These are phyloP conservation scores for Ptychoptera contaminata DNA, from an alignment of 2,888 invertebrate species.

Conservation along the genomic window DNA sequence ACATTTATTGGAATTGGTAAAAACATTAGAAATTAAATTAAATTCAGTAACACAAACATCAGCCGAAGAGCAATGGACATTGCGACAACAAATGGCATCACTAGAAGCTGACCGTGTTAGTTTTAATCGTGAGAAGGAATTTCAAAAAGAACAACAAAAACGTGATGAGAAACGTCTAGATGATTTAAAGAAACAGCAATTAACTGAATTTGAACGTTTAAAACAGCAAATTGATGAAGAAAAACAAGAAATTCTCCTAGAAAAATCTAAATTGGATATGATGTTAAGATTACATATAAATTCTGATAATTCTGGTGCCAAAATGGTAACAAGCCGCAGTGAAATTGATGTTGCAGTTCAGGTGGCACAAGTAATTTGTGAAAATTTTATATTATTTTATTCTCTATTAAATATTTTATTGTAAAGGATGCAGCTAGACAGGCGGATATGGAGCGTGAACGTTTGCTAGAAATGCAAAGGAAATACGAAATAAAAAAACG, in stretches of 20 bases:
- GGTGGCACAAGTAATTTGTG: conserved; percentile 19
- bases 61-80: conserved; percentile 28
- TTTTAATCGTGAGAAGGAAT: conserved; percentile 25
- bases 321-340: conserved; percentile 13
- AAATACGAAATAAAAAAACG: conserved; percentile 26
- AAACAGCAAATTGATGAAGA: conserved; percentile 24
- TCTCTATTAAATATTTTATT: not conserved
- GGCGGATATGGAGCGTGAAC: conserved; percentile 26
- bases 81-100: conserved; percentile 25
- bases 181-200: conserved; percentile 24
- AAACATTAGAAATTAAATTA: conserved; percentile 25
- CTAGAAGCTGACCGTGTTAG: conserved; percentile 25
- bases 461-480: conserved; percentile 23
- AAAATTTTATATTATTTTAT: not conserved
- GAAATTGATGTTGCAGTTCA: conserved; percentile 24
- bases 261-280: conserved; percentile 23
- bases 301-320: conserved; percentile 8
- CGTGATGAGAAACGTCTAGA: conserved; percentile 26
- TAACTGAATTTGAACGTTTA: conserved; percentile 21
- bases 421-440: conserved; percentile 22
- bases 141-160: conserved; percentile 22
- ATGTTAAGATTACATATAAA: conserved; percentile 1
- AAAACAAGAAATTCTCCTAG: conserved; percentile 18
- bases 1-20: conserved; percentile 26
- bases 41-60: conserved; percentile 22